Conservation (phyloP, 2,888 invertebrate species). For the Plutella xylostella region DNA sequence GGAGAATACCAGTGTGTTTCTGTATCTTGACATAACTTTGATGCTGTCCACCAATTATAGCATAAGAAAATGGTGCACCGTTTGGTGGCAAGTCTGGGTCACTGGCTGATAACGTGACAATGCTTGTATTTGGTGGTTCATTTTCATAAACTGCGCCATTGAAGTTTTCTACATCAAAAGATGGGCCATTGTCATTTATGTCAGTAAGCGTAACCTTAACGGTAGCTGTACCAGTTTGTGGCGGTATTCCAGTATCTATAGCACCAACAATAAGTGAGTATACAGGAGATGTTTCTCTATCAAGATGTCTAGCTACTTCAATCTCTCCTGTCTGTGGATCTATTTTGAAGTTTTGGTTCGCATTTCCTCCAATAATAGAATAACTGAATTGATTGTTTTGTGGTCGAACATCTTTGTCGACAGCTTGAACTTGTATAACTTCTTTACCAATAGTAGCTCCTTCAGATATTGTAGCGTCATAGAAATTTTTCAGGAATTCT, state of each 20-base stretch:
- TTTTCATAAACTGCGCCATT: constrained; percentile 88
- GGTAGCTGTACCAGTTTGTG: constrained; percentile 91
- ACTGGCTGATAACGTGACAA: constrained; percentile 86
- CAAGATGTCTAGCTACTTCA: constrained; percentile 79
- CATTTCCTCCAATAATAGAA: constrained; percentile 87
- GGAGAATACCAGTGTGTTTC: constrained; percentile 82
- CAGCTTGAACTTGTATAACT: constrained; percentile 83
- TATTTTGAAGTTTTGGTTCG: constrained; percentile 86
- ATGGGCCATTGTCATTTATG: constrained; percentile 94
- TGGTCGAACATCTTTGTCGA: constrained; percentile 91
- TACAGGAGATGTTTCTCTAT: constrained; percentile 81
- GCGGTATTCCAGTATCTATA: constrained; percentile 89
- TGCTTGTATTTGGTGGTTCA: constrained; percentile 83
- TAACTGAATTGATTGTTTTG: constrained; percentile 94
- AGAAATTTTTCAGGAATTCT: constrained; percentile 83
- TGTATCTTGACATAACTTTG: constrained; percentile 82
- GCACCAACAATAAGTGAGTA: constrained; percentile 87
- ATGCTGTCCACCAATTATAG: constrained; percentile 82
- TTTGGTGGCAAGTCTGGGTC: constrained; percentile 93
- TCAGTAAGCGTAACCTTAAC: constrained; percentile 85
- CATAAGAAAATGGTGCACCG: constrained; percentile 90
- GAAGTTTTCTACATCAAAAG: constrained; percentile 78
- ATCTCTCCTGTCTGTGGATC: constrained; percentile 89
- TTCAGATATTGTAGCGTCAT: constrained; percentile 86
- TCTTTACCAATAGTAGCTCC: constrained; percentile 79